Base-by-base conservation (phyloP, 2,113 vertebrate species). In the Syrmaticus mikado region DNA sequence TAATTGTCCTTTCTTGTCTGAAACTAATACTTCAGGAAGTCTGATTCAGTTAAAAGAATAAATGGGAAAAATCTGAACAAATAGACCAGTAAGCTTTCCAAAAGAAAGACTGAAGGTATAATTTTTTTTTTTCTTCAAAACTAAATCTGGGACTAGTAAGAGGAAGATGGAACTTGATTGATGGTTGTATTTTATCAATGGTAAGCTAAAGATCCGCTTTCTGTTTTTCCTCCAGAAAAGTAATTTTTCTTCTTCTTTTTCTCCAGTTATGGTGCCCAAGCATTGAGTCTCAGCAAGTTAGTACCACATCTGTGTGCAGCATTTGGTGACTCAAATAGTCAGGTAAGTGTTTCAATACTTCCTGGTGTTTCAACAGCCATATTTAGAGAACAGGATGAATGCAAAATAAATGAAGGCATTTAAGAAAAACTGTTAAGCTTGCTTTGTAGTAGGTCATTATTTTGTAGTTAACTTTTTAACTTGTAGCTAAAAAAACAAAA, bases 271-370 rank as follows among this genome's bases (percentile, higher is more conserved):
- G 98, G 99, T 70, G 97, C 98, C 53, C 98, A 99, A 22, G 57
- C 97, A 3, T 96, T 99, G 96, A 98, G 97, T 85, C 98, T 99
- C 96, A 99, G 98, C 98, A 99, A 99, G 96, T 94, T 99, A 89
- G 98, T 99, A 85, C 99, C 99, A 43, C 98, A 99, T 95, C 98
- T 99, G 84, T 99, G 99, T 95, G 30, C 97, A 92, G 97, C 98
- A 8, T 98, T 98, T 90, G 99, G 98, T 97, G 99, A 99, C 97
- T 99, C 98, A 27, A 99, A 99, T 93, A 98, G 98, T 93, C 99
- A 99, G 98, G 99, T 99, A 96, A 98, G 97, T 19, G 79, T 76
- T 93, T 89, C 22, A 19, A 45, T 96, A 68, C 9, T 74, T 88
- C 7, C 24, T 41, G 21, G 13, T 75, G 27, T n/a, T 60, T 88